Base-by-base conservation (phyloP, 2,888 invertebrate genomes). In the Eilema caniola region DNA sequence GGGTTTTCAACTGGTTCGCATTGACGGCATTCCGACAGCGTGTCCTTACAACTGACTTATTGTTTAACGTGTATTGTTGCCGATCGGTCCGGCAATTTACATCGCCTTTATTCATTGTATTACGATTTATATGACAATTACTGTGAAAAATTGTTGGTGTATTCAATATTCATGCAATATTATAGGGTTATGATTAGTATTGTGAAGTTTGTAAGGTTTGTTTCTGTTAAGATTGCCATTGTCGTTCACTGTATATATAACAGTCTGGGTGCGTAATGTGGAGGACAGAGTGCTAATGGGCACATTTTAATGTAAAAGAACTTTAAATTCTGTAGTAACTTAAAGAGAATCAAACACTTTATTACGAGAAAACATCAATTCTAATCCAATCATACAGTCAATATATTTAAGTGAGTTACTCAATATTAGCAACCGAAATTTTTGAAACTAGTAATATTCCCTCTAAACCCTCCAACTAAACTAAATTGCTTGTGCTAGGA, bases 11-110 rank as follows among this genome's bases (percentile, higher is more conserved):
- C 88, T 75, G 60, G 89, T 88, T 88, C 74, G 65, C 89, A 89
- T 86, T 89, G 88, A 89, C 88, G 71, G 77, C 88, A 89, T 89
- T 88, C 88, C 86, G 68, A 62, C 71, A 70, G 16, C 23, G 56
- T 62, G 80, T 79, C 81, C 81, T 83, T 78, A 76, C 73, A 11
- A 67, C 62, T 62, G 69, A 75, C 66, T 72, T 70, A 81, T 76
- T 73, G 76, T 76, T 68, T 71, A 57, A 60, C 47, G 24, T 24
- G 53, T 23, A 64, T 57, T 75, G 67, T 70, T 79, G 67, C 74
- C 61, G 66, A 72, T 71, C 67, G 63, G 71, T 72, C 25, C 72
- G 37, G 31, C 33, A 62, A 33, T 53, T 37, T 24, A 8, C 10
- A 20, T 20, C 11, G 28, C 1, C 61, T 37, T 24, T 56, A 23